Evolutionary conservation across 2,113 vertebrate genomes (phyloP).

Genomic region (Marmota flaviventris): DNA sequence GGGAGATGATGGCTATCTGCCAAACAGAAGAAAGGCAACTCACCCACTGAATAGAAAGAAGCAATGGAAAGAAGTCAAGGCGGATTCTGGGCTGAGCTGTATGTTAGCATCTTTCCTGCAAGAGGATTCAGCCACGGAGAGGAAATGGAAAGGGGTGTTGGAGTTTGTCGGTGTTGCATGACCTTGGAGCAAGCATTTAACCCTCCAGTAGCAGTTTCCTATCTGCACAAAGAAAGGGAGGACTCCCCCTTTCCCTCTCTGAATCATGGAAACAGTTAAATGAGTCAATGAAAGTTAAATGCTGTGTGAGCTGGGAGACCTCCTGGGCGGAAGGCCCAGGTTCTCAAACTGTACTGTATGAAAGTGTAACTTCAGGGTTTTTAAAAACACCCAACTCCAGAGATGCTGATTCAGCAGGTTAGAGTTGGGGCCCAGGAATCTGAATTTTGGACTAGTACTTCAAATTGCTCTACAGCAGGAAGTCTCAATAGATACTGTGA

Average conservation of each 20-base stretch:
- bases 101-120: neutral
- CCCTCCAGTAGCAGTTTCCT: neutral
- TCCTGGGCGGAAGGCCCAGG: neutral
- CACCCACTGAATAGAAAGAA: neutral
- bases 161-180: neutral
- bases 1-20: constrained; percentile 39
- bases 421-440: neutral
- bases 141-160: neutral
- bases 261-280: neutral
- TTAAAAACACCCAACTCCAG: neutral
- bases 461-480: neutral
- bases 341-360: neutral
- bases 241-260: neutral
- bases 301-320: neutral
- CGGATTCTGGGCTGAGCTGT: neutral
- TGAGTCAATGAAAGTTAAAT: neutral
- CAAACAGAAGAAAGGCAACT: neutral
- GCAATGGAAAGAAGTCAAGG: constrained; percentile 11
- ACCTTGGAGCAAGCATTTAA: neutral
- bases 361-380: neutral
- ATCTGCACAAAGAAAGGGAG: neutral
- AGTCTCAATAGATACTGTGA: neutral
- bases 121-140: neutral
- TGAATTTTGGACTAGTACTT: neutral
- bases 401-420: neutral